Evolutionary conservation across 2,113 vertebrate species (phyloP), one percentile per base, ranked within the genome.

Genomic region (Corythornis vintsioides): DNA sequence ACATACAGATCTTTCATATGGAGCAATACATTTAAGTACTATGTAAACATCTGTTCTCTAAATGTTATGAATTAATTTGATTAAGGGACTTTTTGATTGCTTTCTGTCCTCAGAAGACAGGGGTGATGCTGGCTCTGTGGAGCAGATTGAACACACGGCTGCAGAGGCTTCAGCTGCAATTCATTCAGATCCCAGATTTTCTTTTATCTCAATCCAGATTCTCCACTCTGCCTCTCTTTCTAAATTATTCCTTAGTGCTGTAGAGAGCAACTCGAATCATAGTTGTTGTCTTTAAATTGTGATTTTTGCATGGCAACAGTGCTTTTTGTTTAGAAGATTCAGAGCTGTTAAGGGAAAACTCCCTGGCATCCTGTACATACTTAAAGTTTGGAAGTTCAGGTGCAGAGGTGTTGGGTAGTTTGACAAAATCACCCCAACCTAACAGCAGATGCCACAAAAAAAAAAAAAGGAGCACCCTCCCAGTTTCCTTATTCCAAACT

Each of bases 331-430:
- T 53, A 61, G 70, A 38, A 16, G 53, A 15, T 73, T 63, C 71
- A 60, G 60, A 70, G 50, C 2, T 6, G 9, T 31, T 53, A 11
- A 50, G n/a, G 56, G 55, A 56, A 57, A 65, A 15, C n/a, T 81
- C 4, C 6, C 7, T 0, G 0, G 42, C 0, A 0, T 84, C 60
- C 59, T 20, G 4, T 60, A 28, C 11, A 1, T 4, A 3, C 29
- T 67, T 79, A 20, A 10, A 11, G 21, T 0, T 0, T 77, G 52
- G 40, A 50, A 43, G 19, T 47, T 61, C 42, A 38, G 18, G 25
- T 72, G 25, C 0, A 2, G 35, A 77, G 24, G 22, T 77, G 43
- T 9, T 63, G 42, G 28, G 59, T 77, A 60, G 48, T 38, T 63
- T 48, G 33, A 21, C 22, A 74, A n/a, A 92, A 67, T 33, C 29